phyloP scores from a whole-genome alignment of 1,140 invertebrate genomes.

The Glossosoma conforme region DNA sequence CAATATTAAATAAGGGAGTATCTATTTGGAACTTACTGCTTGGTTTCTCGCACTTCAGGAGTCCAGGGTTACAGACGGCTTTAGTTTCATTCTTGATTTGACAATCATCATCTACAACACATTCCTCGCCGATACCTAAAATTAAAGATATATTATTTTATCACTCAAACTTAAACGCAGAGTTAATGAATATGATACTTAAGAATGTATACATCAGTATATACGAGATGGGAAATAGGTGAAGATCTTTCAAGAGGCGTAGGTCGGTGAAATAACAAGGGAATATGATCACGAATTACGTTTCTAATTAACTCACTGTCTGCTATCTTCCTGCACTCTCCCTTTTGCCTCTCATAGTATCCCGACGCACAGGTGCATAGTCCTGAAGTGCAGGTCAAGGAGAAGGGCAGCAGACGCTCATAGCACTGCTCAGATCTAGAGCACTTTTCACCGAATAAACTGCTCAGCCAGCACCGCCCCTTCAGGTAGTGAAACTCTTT shows the following conservation, averaged over 20 bases:
- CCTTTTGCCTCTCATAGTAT: conserved; percentile 38
- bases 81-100: conserved; percentile 27
- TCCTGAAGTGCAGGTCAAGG: conserved; percentile 32
- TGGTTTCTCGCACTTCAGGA: no score
- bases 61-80: conserved; percentile 4
- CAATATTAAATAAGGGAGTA: no score
- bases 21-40: no score
- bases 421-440: conserved; percentile 36
- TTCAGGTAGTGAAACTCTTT: conserved; percentile 36
- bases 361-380: conserved; percentile 36
- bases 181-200: no score
- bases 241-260: no score
- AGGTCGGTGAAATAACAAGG: no score
- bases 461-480: conserved; percentile 38
- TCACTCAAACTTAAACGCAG: no score
- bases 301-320: conserved; percentile 28
- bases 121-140: conserved; percentile 38
- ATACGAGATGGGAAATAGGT: no score
- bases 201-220: no score
- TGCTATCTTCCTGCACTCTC: conserved; percentile 37
- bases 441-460: conserved; percentile 34
- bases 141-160: no score
- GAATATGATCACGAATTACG: no score
- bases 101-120: conserved; percentile 40
- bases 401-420: conserved; percentile 32